Evolutionary conservation across 2,888 invertebrate species (phyloP), one percentile per base, ranked within the genome.

Genomic region (Macrosiphum euphorbiae): DNA sequence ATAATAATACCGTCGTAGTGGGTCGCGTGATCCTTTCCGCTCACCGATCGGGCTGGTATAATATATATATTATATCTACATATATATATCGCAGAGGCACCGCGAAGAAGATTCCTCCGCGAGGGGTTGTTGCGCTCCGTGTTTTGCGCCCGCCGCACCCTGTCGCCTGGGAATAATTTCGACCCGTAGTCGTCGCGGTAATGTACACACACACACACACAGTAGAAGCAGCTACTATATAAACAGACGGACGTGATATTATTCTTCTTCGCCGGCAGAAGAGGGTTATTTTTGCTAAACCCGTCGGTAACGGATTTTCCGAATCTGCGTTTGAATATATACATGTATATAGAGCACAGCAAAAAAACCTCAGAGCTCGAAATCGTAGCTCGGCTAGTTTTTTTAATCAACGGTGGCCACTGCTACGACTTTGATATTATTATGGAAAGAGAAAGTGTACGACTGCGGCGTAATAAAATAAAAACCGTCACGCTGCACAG

Each of bases 101-200:
- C 47, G 86, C 8, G 28, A 26, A 86, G 86, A 50, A 86, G 47
- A 47, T 86, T 47, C 47, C 28, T 44, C 16, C 28, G 1, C 47
- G 20, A 58, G 55, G 78, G 78, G 35, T 78, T 35, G 20, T 67
- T 67, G 67, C 35, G 58, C 10, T 26, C 58, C 26, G 35, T 78
- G 35, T 86, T 86, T 47, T 44, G 44, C 86, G 47, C 13, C 47
- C 41, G 41, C 26, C 52, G 41, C 26, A 35, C 11, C 26, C 41
- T 67, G 88, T 41, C 41, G 41, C 88, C 44, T 89, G 58, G 89
- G 89, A 89, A 89, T 89, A 89, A 89, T 89, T 58, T 89, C 55
- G 35, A 55, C 26, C 35, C 58, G 44, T 44, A 26, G 88, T 7
- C 88, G 89, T 44, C 89, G 44, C 44, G 28, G 41, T 44, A 58